Percentiles rank a stretch among this genome's conserved stretches.
Evolutionary conservation across 1,140 invertebrate genomes (phyloP).

Genomic region (Alviniconcha marisindica): DNA sequence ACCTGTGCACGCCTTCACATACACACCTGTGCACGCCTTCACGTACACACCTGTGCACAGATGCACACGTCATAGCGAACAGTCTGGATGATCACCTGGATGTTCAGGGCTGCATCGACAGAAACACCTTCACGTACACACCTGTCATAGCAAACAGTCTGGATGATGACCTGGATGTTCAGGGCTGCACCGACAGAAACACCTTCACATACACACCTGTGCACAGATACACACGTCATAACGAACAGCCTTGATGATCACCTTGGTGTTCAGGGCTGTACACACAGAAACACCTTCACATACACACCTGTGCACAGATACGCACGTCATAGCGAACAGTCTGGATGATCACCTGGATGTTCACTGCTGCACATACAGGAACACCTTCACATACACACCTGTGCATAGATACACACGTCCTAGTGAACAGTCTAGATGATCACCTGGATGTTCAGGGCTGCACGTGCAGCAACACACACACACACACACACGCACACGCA

Average conservation of each 20-base stretch:
- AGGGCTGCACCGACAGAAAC: too few species aligned
- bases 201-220: not conserved
- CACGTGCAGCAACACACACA: not conserved
- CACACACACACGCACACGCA: slow-evolving; percentile 12
- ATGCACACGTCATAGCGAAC: too few species aligned
- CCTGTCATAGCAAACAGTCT: too few species aligned
- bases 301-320: too few species aligned
- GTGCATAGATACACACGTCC: too few species aligned
- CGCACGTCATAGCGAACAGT: slow-evolving; percentile 78
- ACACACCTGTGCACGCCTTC: not conserved
- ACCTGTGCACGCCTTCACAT: not conserved
- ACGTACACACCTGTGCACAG: not conserved
- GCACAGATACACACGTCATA: slow-evolving; percentile 43
- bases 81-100: too few species aligned
- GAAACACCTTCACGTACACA: slow-evolving; percentile 2
- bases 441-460: slow-evolving; percentile 49
- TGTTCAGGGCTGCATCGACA: too few species aligned
- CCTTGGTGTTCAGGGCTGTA: slow-evolving; percentile 73
- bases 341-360: slow-evolving; percentile 75
- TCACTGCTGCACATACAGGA: slow-evolving; percentile 66
- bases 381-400: too few species aligned
- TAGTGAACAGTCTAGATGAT: slow-evolving; percentile 79
- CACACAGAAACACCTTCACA: slow-evolving; percentile 43
- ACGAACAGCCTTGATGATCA: slow-evolving; percentile 80
- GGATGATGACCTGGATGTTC: too few species aligned